Evolutionary conservation across 2,888 invertebrate species (phyloP).

Genomic region (Tethea ocularis): DNA sequence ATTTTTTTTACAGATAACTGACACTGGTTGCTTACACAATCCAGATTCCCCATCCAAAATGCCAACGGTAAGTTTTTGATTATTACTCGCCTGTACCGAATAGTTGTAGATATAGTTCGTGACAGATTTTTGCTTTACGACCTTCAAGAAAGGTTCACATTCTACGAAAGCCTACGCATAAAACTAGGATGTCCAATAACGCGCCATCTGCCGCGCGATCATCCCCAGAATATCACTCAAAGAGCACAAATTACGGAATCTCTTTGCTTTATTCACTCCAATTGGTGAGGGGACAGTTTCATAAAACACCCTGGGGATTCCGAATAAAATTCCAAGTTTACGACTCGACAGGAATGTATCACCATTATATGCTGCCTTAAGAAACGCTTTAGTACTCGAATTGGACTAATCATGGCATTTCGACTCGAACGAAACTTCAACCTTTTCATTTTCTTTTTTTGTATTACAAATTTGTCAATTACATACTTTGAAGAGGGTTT

Average conservation of each 20-base stretch:
- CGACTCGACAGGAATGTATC: constrained; percentile 32
- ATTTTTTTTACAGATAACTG: constrained; percentile 38
- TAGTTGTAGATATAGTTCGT: constrained; percentile 43
- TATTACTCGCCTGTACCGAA: neutral
- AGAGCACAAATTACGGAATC: constrained; percentile 70
- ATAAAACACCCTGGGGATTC: constrained; percentile 50
- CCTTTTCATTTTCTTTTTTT: constrained; percentile 59
- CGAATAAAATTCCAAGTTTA: constrained; percentile 61
- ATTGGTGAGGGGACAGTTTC: constrained; percentile 59
- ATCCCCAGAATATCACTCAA: constrained; percentile 70
- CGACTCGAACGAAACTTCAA: constrained; percentile 41
- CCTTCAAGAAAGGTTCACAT: constrained; percentile 52
- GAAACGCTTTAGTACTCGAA: neutral
- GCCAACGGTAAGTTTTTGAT: constrained; percentile 36
- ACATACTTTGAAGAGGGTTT: constrained; percentile 54
- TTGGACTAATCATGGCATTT: constrained; percentile 63
- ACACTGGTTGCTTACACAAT: constrained; percentile 20
- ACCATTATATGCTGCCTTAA: neutral
- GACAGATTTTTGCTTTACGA: constrained; percentile 72
- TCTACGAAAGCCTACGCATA: constrained; percentile 62
- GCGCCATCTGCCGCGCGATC: constrained; percentile 73
- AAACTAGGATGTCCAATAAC: constrained; percentile 75
- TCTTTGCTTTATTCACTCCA: constrained; percentile 54
- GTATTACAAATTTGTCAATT: constrained; percentile 69
- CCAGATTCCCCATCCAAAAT: constrained; percentile 21